Evolutionary conservation across 1,140 invertebrate species (phyloP).

Genomic region (Ips typographus): DNA sequence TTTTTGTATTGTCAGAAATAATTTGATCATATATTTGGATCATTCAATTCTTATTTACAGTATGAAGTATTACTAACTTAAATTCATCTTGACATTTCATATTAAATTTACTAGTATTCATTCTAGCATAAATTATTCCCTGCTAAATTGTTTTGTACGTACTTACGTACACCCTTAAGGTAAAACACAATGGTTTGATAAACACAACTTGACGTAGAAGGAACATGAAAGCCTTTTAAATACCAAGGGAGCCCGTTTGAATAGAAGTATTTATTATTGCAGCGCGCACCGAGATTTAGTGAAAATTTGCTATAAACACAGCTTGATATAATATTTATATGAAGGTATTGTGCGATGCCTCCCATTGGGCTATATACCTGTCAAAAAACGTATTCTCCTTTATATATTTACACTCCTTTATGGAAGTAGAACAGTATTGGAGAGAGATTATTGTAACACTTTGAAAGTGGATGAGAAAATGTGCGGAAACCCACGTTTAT

Average conservation of each 20-base stretch:
- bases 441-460: conserved; percentile 7
- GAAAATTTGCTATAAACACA: conserved; percentile 32
- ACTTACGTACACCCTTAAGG: no score
- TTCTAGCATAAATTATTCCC: no score
- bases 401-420: conserved; percentile 21
- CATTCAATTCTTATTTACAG: no score
- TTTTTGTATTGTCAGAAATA: no score
- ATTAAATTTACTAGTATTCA: no score
- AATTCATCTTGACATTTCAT: no score
- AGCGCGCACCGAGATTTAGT: conserved; percentile 28
- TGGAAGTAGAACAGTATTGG: conserved; percentile 11
- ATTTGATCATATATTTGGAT: no score
- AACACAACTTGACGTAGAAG: background rate
- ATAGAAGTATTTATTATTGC: conserved; percentile 25
- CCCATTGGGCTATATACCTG: conserved; percentile 26
- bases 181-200: no score
- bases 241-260: conserved; percentile 18
- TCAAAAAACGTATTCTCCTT: conserved; percentile 18
- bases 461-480: conserved; percentile 7
- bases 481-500: background rate
- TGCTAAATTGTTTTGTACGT: no score
- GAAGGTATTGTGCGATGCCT: conserved; percentile 21
- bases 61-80: no score
- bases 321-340: conserved; percentile 36
- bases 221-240: background rate